phyloP scores from a whole-genome alignment of 1,140 invertebrate genomes.

The Phenacoccus solenopsis region DNA sequence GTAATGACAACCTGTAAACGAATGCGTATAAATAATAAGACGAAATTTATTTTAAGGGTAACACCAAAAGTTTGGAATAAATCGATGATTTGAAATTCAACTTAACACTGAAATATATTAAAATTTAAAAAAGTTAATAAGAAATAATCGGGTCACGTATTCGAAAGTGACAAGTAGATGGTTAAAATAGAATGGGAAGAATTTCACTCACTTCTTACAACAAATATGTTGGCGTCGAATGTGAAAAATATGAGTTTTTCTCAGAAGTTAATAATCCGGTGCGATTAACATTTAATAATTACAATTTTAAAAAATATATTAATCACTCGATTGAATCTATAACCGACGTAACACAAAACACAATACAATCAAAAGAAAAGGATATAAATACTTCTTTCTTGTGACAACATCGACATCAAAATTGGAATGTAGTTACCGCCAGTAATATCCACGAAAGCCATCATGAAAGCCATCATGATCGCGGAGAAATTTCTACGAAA shows the following conservation, averaged over 20 bases:
- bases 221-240: no score
- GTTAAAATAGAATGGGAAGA: not conserved
- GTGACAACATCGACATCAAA: slow-evolving; percentile 2
- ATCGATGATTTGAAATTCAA: not conserved
- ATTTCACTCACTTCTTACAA: not conserved
- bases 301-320: not conserved
- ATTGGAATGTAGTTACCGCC: not conserved
- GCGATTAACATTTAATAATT: no score
- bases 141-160: slow-evolving; percentile 11
- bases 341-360: slow-evolving; percentile 5
- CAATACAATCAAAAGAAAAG: not conserved
- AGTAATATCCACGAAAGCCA: no score
- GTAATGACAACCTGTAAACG: not conserved
- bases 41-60: no score
- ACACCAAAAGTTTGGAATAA: no score
- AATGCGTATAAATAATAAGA: not conserved
- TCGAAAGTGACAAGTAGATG: slow-evolving; percentile 11
- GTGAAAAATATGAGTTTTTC: no score
- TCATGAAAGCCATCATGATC: no score
- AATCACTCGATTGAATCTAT: not conserved
- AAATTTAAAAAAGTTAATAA: not conserved
- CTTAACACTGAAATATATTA: not conserved
- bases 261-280: no score
- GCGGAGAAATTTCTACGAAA: not conserved
- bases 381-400: slow-evolving; percentile 8